Base-by-base conservation (phyloP, 2,797 vertebrate genomes). In the Chaetodon trifasciatus region DNA sequence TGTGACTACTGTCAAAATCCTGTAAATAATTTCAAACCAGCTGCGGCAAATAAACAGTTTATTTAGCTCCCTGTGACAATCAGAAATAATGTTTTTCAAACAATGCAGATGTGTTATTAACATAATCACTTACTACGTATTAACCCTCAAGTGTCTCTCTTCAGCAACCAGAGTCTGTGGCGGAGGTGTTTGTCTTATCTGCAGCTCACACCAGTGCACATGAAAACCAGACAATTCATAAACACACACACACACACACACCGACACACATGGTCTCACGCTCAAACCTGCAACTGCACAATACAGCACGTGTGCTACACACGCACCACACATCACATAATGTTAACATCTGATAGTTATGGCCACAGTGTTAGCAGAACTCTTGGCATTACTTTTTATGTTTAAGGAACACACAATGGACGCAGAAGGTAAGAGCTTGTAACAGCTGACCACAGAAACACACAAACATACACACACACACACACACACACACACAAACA, bases 331-430 rank as follows among this genome's bases (percentile, higher is more conserved):
- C 6, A 49, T 32, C 49, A 46, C 13, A n/a, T 7, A 6, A 17
- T 60, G 64, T 73, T 28, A 23, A 32, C 32, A 40, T 42, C 46
- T 68, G 70, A 67, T 78, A 37, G 47, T 68, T 50, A 3, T 21
- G 42, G 71, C 56, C 69, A 49, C 58, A 65, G 70, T 71, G 62
- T 85, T 86, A 84, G 84, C 87, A 71, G 40, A 21, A 46, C 19
- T 62, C 37, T 73, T 81, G 85, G 56, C 70, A 58, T 49, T 81
- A 56, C 47, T 58, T 50, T 80, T 42, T 80, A 8, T 79, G 28
- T 60, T 60, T 61, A 49, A 61, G 52, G 50, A 63, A 57, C 24
- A 50, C 58, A 72, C 65, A 76, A 76, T 81, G 73, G 69, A 69
- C 49, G 50, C 44, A 62, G 13, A 61, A 68, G 80, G 88, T 87